phyloP scores from a whole-genome alignment of 2,888 invertebrate genomes.

The Drosophila cyrtoloma region DNA sequence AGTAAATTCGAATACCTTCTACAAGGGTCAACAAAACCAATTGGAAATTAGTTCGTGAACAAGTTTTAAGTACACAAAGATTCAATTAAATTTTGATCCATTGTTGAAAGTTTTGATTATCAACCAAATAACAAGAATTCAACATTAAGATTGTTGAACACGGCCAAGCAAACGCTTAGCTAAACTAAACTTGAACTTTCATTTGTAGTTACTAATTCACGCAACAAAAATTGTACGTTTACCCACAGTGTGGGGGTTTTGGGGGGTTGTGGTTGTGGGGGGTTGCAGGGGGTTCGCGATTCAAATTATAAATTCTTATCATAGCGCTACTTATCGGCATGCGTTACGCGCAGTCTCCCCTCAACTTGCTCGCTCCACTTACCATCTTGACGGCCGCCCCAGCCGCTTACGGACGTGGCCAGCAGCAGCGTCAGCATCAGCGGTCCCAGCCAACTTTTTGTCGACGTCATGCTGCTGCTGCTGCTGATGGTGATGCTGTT shows the following conservation, averaged over 20 bases:
- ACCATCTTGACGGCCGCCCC: constrained; percentile 84
- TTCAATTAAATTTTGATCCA: background rate
- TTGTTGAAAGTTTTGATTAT: background rate
- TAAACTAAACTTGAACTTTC: background rate
- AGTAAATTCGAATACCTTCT: background rate
- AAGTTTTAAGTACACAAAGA: background rate
- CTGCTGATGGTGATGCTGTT: constrained; percentile 7
- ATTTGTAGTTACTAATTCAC: background rate
- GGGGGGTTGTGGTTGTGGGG: background rate
- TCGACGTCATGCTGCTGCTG: constrained; percentile 64
- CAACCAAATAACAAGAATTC: background rate
- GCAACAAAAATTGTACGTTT: background rate
- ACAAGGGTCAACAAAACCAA: background rate
- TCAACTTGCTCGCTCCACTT: constrained; percentile 52
- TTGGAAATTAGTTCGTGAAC: background rate
- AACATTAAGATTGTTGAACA: background rate
- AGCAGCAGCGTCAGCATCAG: constrained; percentile 76
- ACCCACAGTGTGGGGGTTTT: background rate
- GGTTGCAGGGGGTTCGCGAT: constrained; percentile 20
- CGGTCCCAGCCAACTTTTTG: constrained; percentile 74
- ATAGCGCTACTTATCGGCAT: constrained; percentile 73
- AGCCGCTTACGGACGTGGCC: constrained; percentile 81
- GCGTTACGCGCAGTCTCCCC: constrained; percentile 52
- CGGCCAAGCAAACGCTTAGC: background rate
- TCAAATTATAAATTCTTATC: constrained; percentile 79